Conservation (phyloP, 2,113 vertebrate genomes). For the Cyphomyrus discorhynchus region DNA sequence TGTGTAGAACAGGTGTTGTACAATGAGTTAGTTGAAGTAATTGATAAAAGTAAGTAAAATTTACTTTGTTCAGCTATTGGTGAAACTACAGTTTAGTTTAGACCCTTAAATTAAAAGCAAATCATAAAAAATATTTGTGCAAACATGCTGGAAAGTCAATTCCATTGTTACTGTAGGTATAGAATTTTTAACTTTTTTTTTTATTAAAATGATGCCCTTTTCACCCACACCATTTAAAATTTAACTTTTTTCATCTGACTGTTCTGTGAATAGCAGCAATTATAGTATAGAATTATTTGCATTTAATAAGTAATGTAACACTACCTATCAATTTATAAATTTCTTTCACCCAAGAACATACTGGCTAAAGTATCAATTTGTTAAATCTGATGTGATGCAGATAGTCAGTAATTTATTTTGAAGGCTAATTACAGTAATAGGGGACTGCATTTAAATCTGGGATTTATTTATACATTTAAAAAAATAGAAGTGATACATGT, state of each 20-base stretch:
- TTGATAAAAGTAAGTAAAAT: background rate
- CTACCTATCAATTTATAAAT: slow-evolving; percentile 46
- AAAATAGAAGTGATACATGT: slow-evolving; percentile 28
- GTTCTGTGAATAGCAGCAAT: too few relatives aligned
- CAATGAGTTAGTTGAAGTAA: background rate
- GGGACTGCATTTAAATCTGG: slow-evolving; percentile 22
- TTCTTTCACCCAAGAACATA: slow-evolving; percentile 30
- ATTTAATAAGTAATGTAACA: slow-evolving; percentile 25
- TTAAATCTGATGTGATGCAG: slow-evolving; percentile 46
- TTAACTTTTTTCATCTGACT: background rate
- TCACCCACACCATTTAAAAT: background rate
- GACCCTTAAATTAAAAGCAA: background rate
- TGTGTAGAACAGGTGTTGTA: background rate
- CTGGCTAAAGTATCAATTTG: slow-evolving; percentile 41
- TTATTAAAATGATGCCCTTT: background rate
- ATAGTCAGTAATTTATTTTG: slow-evolving; percentile 43
- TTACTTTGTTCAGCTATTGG: background rate
- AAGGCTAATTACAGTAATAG: slow-evolving; percentile 50
- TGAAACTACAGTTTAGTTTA: background rate
- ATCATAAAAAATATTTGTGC: background rate
- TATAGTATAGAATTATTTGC: slow-evolving; percentile 29
- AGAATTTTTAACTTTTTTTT: background rate
- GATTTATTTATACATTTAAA: slow-evolving; percentile 38
- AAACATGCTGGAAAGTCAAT: background rate
- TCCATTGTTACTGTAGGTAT: background rate